phyloP scores from a whole-genome alignment of 1,140 invertebrate species.

The Penaeus vannamei region DNA sequence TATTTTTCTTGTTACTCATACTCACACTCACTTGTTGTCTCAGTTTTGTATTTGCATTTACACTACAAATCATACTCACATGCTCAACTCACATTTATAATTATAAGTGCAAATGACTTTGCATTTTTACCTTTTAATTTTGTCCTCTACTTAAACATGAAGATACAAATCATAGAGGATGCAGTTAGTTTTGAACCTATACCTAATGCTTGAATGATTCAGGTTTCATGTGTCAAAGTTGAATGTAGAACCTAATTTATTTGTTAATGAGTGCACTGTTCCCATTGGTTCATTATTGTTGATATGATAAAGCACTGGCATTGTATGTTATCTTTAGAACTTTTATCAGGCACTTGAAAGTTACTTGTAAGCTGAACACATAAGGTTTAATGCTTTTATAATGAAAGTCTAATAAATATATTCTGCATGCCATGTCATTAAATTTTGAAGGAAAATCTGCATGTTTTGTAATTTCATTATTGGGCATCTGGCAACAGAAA shows the following conservation, averaged over 20 bases:
- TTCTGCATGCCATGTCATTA: constrained; percentile 14
- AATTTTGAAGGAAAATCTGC: background rate
- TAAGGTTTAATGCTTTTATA: constrained; percentile 9
- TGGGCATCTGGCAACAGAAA: too few relatives aligned
- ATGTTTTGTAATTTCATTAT: too few relatives aligned
- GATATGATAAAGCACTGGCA: constrained; percentile 11
- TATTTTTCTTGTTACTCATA: too few relatives aligned
- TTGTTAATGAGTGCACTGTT: constrained; percentile 41
- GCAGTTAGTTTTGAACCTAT: constrained; percentile 52
- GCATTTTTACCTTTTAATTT: background rate
- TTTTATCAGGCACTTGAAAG: background rate
- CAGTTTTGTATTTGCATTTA: too few relatives aligned
- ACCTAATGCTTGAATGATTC: constrained; percentile 55
- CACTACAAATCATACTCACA: too few relatives aligned
- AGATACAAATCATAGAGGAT: too few relatives aligned
- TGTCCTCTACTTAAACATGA: background rate
- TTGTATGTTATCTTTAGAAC: background rate
- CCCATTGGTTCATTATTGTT: background rate
- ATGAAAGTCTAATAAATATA: constrained; percentile 29
- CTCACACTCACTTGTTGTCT: too few relatives aligned
- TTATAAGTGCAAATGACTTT: background rate
- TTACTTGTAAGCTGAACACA: background rate
- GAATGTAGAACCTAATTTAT: constrained; percentile 51
- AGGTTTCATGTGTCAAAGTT: constrained; percentile 62
- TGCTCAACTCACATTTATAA: too few relatives aligned